These are phyloP conservation scores for Myotis findleyi DNA, from an alignment of 2,797 vertebrate species.

Conservation along the genomic window DNA sequence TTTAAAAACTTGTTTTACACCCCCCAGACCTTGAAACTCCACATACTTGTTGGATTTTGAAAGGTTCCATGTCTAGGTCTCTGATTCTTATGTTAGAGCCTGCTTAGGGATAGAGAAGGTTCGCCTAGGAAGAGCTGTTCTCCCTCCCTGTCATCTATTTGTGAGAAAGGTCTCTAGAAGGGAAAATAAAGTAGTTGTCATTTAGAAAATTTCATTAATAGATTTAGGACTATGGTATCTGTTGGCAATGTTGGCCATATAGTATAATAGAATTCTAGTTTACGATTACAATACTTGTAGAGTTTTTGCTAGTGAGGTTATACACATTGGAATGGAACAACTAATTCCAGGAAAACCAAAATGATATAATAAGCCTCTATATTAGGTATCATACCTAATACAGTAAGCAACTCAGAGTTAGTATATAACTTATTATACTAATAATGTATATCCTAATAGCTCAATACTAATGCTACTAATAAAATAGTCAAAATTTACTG, in stretches of 20 bases:
- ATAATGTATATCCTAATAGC: background rate
- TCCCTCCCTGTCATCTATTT: background rate
- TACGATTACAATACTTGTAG: background rate
- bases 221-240: background rate
- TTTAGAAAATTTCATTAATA: conserved; percentile 13
- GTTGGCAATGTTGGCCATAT: conserved; percentile 2
- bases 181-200: conserved; percentile 3
- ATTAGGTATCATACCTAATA: background rate
- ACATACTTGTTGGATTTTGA: background rate
- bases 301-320: conserved; percentile 4
- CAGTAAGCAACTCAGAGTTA: background rate
- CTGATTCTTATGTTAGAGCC: background rate
- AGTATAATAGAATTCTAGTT: conserved; percentile 35
- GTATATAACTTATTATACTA: background rate
- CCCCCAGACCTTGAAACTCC: background rate
- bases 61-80: background rate
- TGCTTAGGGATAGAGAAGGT: background rate
- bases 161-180: conserved; percentile 33
- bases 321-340: background rate
- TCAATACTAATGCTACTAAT: background rate
- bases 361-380: background rate
- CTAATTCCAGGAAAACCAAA: conserved; percentile 3
- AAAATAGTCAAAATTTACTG: background rate
- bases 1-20: background rate
- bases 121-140: conserved; percentile 30